Evolutionary conservation across 2,888 invertebrate genomes (phyloP).

Genomic region (Leptothorax acervorum): DNA sequence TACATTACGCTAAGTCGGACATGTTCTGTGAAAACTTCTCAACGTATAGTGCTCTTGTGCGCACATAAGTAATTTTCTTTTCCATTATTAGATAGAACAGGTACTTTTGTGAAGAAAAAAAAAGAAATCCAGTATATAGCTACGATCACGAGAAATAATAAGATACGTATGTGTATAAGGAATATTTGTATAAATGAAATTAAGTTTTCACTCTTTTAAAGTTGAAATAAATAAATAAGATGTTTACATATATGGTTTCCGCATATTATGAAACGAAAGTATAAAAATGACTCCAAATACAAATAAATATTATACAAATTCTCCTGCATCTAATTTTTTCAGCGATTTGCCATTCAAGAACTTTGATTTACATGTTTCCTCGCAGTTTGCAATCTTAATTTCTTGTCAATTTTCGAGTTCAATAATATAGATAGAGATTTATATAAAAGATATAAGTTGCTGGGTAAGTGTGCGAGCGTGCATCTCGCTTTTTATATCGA

Average conservation of each 20-base stretch:
- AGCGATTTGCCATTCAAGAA: not conserved
- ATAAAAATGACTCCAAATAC: not conserved
- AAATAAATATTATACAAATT: conserved; percentile 11
- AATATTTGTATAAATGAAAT: conserved; percentile 44
- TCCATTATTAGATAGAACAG: not conserved
- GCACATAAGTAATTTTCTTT: not conserved
- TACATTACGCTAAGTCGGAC: conserved; percentile 12
- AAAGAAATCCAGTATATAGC: not conserved
- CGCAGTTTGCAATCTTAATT: not conserved
- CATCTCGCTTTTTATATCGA: not conserved
- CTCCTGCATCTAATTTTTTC: not conserved
- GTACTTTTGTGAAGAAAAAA: not conserved
- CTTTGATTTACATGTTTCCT: not conserved
- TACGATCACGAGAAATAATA: not conserved
- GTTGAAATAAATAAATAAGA: conserved; percentile 45
- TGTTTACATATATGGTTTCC: conserved; percentile 9
- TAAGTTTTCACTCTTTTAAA: conserved; percentile 48
- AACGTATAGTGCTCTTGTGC: not conserved
- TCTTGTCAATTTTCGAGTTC: not conserved
- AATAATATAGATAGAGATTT: not conserved
- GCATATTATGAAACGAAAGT: not conserved
- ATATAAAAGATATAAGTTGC: not conserved
- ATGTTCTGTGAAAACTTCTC: not conserved
- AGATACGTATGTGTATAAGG: conserved; percentile 17
- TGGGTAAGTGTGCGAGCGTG: too few relatives aligned